A percentile compares a stretch with the other conserved stretches of the same genome.
Evolutionary conservation across 2,113 vertebrate species (phyloP).

Genomic region (Calidris pugnax): DNA sequence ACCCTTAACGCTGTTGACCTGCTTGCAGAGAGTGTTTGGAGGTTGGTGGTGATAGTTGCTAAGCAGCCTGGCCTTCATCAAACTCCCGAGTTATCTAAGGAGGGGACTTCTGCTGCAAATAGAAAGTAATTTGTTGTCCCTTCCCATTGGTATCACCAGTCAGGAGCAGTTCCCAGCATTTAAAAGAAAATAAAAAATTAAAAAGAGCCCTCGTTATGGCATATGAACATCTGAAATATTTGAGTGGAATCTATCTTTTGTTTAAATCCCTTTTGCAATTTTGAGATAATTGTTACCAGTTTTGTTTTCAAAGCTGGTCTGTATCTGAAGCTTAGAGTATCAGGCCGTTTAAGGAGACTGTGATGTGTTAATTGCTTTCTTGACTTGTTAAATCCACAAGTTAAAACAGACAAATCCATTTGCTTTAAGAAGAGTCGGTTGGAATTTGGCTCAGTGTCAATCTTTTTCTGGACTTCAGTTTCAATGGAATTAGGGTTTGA

Average conservation of each 20-base stretch:
- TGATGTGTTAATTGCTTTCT: background rate
- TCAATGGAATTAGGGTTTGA: background rate
- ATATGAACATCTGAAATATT: background rate
- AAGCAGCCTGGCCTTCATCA: background rate
- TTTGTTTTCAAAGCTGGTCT: background rate
- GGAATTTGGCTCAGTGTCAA: background rate
- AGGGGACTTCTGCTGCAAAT: background rate
- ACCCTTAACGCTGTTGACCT: background rate
- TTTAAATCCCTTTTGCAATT: background rate
- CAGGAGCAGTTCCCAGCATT: background rate
- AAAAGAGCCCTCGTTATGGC: background rate
- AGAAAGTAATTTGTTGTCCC: background rate
- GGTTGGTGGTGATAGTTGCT: background rate
- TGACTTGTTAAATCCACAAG: background rate
- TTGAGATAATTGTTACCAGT: background rate
- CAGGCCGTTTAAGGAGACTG: background rate
- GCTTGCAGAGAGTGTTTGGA: background rate
- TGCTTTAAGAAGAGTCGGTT: background rate
- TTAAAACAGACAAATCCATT: background rate
- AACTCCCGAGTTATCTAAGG: background rate
- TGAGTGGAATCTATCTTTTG: background rate
- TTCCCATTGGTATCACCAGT: background rate
- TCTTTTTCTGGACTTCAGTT: background rate
- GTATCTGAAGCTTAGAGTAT: background rate
- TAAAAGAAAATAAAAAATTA: background rate